phyloP scores from a whole-genome alignment of 2,113 vertebrate species.

The Nannobrachium achirus region DNA sequence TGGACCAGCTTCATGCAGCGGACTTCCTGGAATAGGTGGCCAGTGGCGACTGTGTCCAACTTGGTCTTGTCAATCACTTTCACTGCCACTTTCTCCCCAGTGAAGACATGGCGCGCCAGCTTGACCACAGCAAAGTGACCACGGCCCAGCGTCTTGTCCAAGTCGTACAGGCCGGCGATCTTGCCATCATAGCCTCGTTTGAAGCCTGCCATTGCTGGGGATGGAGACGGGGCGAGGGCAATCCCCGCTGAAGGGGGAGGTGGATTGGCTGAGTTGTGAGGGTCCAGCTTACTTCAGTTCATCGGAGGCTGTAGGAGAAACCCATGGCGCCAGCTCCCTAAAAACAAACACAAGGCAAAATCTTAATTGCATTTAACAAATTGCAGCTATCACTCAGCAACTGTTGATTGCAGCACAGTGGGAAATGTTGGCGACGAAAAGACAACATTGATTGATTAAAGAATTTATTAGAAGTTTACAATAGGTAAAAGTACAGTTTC shows the following conservation, averaged over 20 bases:
- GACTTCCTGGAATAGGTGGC: constrained; percentile 97
- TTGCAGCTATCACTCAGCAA: constrained; percentile 1
- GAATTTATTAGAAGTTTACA: no score
- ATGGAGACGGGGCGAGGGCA: constrained; percentile 51
- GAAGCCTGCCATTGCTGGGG: constrained; percentile 93
- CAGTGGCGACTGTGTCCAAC: constrained; percentile 92
- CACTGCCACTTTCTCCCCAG: constrained; percentile 97
- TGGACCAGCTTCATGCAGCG: constrained; percentile 99
- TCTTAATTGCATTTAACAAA: no score
- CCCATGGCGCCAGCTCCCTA: constrained; percentile 81
- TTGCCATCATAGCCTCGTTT: constrained; percentile 97
- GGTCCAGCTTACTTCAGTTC: constrained; percentile 81
- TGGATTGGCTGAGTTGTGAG: constrained; percentile 39
- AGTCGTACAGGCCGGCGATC: constrained; percentile 96
- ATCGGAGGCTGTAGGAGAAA: constrained; percentile 70
- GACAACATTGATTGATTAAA: no score
- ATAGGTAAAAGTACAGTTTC: no score
- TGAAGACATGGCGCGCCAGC: constrained; percentile 96
- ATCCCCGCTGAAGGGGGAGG: constrained; percentile 47
- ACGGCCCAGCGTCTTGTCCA: constrained; percentile 97
- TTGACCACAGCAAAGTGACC: constrained; percentile 98
- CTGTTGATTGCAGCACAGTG: background rate
- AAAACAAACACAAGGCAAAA: constrained; percentile 31
- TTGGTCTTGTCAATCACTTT: constrained; percentile 99
- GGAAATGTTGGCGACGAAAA: no score